Percentiles rank a stretch among this genome's conserved stretches.
Conservation (phyloP, 2,797 vertebrate species). For the Mormyrus hasselquistii region DNA sequence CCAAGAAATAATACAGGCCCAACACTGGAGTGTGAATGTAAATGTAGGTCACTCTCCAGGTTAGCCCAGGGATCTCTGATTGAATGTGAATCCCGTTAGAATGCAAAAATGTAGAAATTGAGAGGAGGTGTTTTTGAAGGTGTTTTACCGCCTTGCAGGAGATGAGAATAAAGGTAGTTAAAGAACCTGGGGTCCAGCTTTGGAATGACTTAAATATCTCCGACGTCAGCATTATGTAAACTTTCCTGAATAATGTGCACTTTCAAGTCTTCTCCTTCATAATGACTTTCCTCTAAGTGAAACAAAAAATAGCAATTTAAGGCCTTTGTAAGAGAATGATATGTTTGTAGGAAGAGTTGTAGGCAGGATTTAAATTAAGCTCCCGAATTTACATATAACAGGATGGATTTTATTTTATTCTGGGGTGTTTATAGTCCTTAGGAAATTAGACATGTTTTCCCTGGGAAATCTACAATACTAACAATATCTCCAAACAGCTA, state of each 20-base stretch:
- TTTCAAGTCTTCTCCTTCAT: slow-evolving; percentile 50
- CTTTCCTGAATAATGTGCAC: slow-evolving; percentile 47
- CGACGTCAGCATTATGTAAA: slow-evolving; percentile 58
- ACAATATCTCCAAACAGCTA: background rate
- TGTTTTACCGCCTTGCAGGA: background rate
- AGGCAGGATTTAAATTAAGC: slow-evolving; percentile 14
- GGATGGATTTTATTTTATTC: background rate
- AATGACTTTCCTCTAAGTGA: slow-evolving; percentile 50
- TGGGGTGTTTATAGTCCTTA: background rate
- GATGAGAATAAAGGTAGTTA: background rate
- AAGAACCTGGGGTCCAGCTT: background rate
- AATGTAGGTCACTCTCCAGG: slow-evolving; percentile 66
- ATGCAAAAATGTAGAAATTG: slow-evolving; percentile 1
- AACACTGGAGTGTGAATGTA: slow-evolving; percentile 65
- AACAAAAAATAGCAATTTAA: slow-evolving; percentile 30
- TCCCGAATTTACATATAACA: background rate
- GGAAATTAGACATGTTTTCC: background rate
- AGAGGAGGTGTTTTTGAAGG: background rate
- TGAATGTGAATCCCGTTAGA: background rate
- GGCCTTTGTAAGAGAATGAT: slow-evolving; percentile 49
- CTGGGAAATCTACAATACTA: background rate
- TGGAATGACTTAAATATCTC: slow-evolving; percentile 25
- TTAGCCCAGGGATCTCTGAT: slow-evolving; percentile 47
- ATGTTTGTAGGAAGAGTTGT: background rate
- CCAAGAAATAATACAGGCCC: slow-evolving; percentile 56